A percentile compares a stretch with the other conserved stretches of the same genome.
phyloP scores from a whole-genome alignment of 2,888 invertebrate genomes.

The Morinoia aosen region DNA sequence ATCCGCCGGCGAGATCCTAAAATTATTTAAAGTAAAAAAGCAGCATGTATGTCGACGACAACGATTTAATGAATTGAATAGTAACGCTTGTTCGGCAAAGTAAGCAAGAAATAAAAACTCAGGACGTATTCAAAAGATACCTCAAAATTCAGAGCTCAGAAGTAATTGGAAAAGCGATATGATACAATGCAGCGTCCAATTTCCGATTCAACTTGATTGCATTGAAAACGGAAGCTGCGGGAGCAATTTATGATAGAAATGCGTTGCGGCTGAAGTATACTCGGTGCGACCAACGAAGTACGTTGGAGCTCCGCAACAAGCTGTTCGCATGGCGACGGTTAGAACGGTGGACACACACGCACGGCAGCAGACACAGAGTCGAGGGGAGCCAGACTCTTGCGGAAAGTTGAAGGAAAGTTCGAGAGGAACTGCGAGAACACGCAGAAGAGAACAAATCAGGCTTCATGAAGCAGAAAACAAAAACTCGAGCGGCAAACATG shows the following conservation, averaged over 20 bases:
- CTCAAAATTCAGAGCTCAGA: background rate
- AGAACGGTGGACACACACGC: background rate
- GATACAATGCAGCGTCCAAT: background rate
- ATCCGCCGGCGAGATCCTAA: background rate
- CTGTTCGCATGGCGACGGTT: background rate
- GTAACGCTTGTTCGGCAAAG: background rate
- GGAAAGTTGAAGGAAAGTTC: background rate
- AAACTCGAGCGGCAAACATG: slow-evolving; percentile 5
- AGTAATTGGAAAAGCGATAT: background rate
- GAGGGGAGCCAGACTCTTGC: background rate
- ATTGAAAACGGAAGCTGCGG: background rate
- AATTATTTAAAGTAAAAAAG: background rate
- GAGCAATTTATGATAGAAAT: background rate
- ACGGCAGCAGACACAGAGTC: background rate
- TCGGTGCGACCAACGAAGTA: background rate
- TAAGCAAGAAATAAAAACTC: background rate
- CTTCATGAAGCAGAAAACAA: slow-evolving; percentile 15
- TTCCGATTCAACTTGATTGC: background rate
- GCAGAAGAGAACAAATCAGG: slow-evolving; percentile 1
- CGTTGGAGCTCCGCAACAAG: background rate
- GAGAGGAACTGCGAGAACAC: background rate
- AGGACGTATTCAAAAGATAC: background rate
- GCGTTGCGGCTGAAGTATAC: background rate
- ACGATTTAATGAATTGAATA: background rate
- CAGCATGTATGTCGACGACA: background rate